Evolutionary conservation across 2,113 vertebrate genomes (phyloP), one percentile per base, ranked within the genome.

Genomic region (Siniperca knerii): DNA sequence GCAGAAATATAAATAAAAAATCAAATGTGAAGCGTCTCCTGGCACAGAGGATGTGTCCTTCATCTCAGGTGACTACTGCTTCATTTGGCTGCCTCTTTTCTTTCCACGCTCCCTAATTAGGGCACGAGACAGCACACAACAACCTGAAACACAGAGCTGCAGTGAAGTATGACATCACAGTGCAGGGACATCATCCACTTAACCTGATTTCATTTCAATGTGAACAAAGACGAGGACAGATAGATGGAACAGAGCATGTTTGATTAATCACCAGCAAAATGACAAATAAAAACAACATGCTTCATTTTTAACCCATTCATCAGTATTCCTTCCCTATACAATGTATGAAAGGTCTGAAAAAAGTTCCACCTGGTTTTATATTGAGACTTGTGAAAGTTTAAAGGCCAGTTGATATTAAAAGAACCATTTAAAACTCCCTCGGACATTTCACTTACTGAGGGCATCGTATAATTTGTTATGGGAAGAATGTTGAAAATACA

Each of bases 1-100:
- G 52, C 88, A 86, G 88, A 91, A 94, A 94, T 94, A 93, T 93
- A 94, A 96, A 95, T 94, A 96, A 93, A 95, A 92, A 94, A 96
- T 95, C 90, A 84, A 94, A 94, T 85, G 85, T 67, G 87, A 88
- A 73, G 72, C 35, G 87, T 92, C 90, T 91, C 89, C 81, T 90
- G 93, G 90, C 93, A 89, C 93, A 72, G 90, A 93, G 88, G 90
- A 92, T 89, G 88, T 93, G 92, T 93, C 94, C 94, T 95, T 95
- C 94, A 95, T 96, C 94, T 95, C 95, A 96, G 95, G 95, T 96
- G 94, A 95, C 94, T 93, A 89, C 87, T 77, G 89, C 90, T 93
- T 95, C 92, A 89, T 92, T 93, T 94, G 86, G 79, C 83, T 85
- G 77, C 83, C 57, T 73, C 55, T 33, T 64, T 74, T 67, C 11